Percentiles rank a stretch among this genome's conserved stretches.
These are phyloP conservation scores for Pediacus dermestoides DNA, from an alignment of 2,888 invertebrate species.

Conservation along the genomic window DNA sequence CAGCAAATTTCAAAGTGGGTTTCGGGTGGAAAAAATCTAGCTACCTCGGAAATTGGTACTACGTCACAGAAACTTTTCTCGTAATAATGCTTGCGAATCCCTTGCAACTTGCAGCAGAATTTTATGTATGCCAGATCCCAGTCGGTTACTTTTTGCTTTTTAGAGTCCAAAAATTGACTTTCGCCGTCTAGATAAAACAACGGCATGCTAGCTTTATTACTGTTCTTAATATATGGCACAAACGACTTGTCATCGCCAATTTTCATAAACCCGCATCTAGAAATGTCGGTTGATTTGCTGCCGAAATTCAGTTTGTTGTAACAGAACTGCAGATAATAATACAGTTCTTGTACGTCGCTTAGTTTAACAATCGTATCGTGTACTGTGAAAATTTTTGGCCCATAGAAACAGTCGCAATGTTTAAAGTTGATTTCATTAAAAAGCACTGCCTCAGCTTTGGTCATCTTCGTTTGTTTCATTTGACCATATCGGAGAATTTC, in stretches of 20 bases:
- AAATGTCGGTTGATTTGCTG: conserved; percentile 5
- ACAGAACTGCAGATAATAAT: conserved; percentile 9
- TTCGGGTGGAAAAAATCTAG: conserved; percentile 7
- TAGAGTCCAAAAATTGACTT: conserved; percentile 12
- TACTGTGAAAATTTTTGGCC: conserved; percentile 7
- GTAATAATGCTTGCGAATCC: conserved; percentile 11
- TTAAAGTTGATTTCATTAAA: conserved; percentile 18
- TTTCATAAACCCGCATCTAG: conserved; percentile 18
- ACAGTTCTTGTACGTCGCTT: conserved; percentile 10
- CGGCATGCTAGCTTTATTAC: conserved; percentile 15
- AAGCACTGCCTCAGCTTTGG: conserved; percentile 12
- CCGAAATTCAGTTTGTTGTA: background rate
- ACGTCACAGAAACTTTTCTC: conserved; percentile 9
- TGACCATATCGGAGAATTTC: conserved; percentile 9
- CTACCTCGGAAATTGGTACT: conserved; percentile 12
- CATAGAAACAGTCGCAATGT: conserved; percentile 16
- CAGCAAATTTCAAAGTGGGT: conserved; percentile 12
- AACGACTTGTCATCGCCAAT: conserved; percentile 10
- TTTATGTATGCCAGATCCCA: conserved; percentile 17
- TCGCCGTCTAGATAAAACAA: conserved; percentile 21
- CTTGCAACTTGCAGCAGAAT: conserved; percentile 19
- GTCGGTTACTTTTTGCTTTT: conserved; percentile 12
- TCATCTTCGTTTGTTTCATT: conserved; percentile 5
- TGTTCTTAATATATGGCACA: conserved; percentile 17
- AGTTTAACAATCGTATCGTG: conserved; percentile 12